Evolutionary conservation across 2,797 vertebrate genomes (phyloP).

Genomic region (Nothura maculosa): DNA sequence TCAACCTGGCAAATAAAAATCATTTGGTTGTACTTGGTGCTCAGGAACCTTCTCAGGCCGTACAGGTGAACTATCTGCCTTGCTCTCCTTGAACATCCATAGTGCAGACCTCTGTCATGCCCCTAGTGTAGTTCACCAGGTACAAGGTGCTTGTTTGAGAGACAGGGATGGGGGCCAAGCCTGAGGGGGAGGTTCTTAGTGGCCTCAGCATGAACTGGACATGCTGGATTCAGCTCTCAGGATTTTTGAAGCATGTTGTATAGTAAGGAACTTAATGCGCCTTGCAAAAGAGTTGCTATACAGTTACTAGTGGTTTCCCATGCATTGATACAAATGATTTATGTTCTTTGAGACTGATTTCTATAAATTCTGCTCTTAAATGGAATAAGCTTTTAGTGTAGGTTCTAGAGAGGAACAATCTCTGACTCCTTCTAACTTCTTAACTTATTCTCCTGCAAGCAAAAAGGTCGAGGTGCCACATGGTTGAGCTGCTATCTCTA

Average conservation of each 20-base stretch:
- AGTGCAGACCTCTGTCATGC: not conserved
- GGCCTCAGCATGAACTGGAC: rapidly evolving
- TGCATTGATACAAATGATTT: not conserved
- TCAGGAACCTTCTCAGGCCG: not conserved
- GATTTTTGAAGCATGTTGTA: not conserved
- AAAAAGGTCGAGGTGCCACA: not conserved
- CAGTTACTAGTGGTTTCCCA: not conserved
- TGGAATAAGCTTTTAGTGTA: not conserved
- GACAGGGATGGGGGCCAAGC: rapidly evolving
- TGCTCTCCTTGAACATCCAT: not conserved
- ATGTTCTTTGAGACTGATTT: not conserved
- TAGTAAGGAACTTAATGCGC: not conserved
- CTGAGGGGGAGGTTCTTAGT: rapidly evolving
- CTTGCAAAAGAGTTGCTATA: not conserved
- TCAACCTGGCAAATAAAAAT: not conserved
- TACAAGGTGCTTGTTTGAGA: too few relatives aligned
- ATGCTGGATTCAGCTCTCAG: not conserved
- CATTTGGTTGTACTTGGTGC: rapidly evolving
- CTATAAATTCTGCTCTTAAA: not conserved
- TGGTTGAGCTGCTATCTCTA: not conserved
- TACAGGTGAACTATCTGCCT: not conserved
- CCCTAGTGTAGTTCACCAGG: not conserved
- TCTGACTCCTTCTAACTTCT: not conserved
- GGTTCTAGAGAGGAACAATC: not conserved
- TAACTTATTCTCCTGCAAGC: not conserved